phyloP scores from a whole-genome alignment of 2,888 invertebrate genomes.

The Eustalomyia histrio region DNA sequence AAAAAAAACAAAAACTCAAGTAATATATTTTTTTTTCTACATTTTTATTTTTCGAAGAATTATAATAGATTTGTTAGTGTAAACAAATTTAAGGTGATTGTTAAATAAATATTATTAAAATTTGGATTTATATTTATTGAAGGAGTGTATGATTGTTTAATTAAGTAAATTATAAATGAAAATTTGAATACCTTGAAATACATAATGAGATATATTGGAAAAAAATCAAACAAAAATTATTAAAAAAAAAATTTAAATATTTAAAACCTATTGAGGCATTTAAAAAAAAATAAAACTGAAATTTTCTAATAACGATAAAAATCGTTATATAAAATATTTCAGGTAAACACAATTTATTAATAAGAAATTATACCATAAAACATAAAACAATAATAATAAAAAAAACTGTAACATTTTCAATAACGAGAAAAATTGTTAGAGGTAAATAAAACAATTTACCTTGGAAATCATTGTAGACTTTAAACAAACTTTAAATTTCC shows the following conservation, averaged over 20 bases:
- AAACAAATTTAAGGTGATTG: constrained; percentile 40
- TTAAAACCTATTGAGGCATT: no score
- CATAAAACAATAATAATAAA: no score
- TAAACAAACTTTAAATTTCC: no score
- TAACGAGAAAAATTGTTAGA: no score
- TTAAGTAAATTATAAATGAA: constrained; percentile 42
- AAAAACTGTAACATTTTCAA: no score
- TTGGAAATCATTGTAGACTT: no score
- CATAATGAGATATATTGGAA: constrained; percentile 48
- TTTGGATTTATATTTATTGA: neutral
- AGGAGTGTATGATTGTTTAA: constrained; percentile 57
- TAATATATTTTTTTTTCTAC: constrained; percentile 17
- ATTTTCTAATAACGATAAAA: constrained; percentile 13
- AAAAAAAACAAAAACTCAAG: constrained; percentile 20
- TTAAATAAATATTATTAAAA: constrained; percentile 59
- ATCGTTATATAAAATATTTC: constrained; percentile 4
- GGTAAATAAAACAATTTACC: no score
- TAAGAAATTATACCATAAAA: no score
- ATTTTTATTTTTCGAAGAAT: constrained; percentile 27
- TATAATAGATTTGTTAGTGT: constrained; percentile 62
- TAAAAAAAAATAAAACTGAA: neutral
- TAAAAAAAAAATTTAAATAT: neutral
- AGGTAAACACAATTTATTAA: no score
- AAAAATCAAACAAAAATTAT: constrained; percentile 4
- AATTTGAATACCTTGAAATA: constrained; percentile 65